Base-by-base conservation (phyloP, 2,888 invertebrate genomes). In the Belgica antarctica region DNA sequence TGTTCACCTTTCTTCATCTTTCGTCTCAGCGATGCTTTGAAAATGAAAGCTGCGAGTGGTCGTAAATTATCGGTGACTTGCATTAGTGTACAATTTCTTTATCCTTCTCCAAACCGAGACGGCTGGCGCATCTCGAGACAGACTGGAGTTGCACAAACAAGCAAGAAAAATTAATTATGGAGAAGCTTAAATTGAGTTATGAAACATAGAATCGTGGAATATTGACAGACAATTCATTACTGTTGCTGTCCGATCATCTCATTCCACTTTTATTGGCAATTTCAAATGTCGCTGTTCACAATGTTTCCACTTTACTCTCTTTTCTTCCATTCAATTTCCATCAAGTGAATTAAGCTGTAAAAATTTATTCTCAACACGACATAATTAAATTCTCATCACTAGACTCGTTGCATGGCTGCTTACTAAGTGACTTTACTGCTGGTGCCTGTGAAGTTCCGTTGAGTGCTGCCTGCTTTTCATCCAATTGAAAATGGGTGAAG, bases 41-140 rank as follows among this genome's bases (percentile, higher is more conserved):
- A 57, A 59, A 59, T 59, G 59, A 59, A 59, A 59, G 59, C 25
- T 41, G 24, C n/a, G n/a, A 52, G 24, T 15, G 22, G 8, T 52
- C 52, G 12, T 52, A 52, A 52, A 52, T 52, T 52, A 52, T 52
- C 3, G 2, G 15, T 3, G 15, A 15, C 41, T 41, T 41, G 10
- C 41, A 41, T 41, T 41, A n/a, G n/a, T n/a, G n/a, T n/a, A n/a
- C n/a, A 31, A 7, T 31, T 15, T n/a, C 15, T 12, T 52, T 7
- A 52, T 52, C 52, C 52, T n/a, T n/a, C n/a, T n/a, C n/a, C n/a
- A 34, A 34, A 34, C 10, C n/a, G n/a, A n/a, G n/a, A n/a, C n/a
- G n/a, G n/a, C n/a, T n/a, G 34, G 34, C 12, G 34, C 34, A 34
- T n/a, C 15, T 8, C 19, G 24, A 2, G 19, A 19, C 3, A 52